Base-by-base conservation (phyloP, 1,140 invertebrate species). In the Hypsibius dujardini region DNA sequence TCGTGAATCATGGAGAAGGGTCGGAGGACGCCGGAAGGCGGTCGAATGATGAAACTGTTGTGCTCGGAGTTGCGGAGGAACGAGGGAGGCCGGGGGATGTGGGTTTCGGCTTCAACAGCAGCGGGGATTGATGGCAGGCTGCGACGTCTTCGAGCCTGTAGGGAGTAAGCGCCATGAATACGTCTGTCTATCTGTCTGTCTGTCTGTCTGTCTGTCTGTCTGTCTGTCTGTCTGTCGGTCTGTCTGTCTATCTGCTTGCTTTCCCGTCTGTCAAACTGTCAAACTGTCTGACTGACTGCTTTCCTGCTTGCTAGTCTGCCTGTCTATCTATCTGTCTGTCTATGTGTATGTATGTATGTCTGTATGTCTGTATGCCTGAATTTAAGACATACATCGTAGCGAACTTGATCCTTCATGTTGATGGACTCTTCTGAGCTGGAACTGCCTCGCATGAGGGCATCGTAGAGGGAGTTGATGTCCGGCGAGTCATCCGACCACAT, bases 401-500 rank as follows among this genome's bases (percentile, higher is more conserved):
- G 50, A 7, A 56, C 50, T 56, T 56, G 50, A 7, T 56, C 50
- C 50, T 56, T 56, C 7, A 7, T 56, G 7, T 12, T 7, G 12
- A 67, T 12, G 12, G 12, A 12, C 62, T 67, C 62, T 67, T 67
- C 12, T 3, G 62, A 67, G 42, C 62, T 67, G 0, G 3, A 67
- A 67, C 62, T 67, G 12, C 62, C 62, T 12, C 62, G 12, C 83
- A 93, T 90, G 45, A 94, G 80, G 76, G 92, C 90, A 0, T 88
- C 88, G 76, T 92, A 93, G 0, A 93, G 80, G 0, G 89, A 90
- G 77, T 92, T 92, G 0, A 94, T 76, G 2, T 67, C 62, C 3
- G 62, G 62, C 12, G 62, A 67, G 7, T 67, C 62, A 42, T 67
- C 75, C 73, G 71, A 75, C 75, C 2, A 72, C 73, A 67, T 76